These are phyloP conservation scores for Holothuria leucospilota DNA, from an alignment of 53 echinoderm and acorn worm species.

Conservation along the genomic window DNA sequence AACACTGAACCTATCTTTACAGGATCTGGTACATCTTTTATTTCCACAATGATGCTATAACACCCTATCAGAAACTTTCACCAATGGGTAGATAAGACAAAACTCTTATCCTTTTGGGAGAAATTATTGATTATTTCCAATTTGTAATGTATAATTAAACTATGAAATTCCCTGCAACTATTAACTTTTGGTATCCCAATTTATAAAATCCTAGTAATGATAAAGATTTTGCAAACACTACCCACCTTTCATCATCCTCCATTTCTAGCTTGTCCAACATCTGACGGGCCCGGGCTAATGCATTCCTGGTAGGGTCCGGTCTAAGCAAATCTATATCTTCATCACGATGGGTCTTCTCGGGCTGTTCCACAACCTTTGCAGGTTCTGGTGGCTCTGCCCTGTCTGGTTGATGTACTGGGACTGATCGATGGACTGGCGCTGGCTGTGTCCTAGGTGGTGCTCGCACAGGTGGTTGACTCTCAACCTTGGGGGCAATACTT, in stretches of 20 bases:
- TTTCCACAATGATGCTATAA: no score
- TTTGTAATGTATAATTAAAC: no score
- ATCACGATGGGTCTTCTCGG: not conserved
- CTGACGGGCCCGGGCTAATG: constrained; percentile 57
- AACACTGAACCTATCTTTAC: no score
- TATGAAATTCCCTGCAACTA: no score
- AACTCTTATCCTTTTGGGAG: no score
- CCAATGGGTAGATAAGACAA: no score
- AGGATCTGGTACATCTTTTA: no score
- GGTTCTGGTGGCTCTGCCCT: not conserved
- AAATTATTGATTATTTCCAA: no score
- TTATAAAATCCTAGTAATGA: no score
- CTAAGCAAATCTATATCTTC: constrained; percentile 28
- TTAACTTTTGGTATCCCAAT: no score
- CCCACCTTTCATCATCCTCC: constrained; percentile 55
- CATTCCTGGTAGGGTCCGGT: constrained; percentile 53
- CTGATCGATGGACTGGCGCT: not conserved
- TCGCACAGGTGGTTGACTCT: not conserved
- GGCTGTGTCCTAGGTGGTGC: no score
- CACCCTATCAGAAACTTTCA: no score
- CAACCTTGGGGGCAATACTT: not conserved
- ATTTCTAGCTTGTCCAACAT: constrained; percentile 58
- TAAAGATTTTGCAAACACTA: not conserved
- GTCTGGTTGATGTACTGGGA: constrained; percentile 6
- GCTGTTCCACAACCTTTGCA: not conserved